phyloP scores from a whole-genome alignment of 2,113 vertebrate species.

The Callorhinus ursinus region DNA sequence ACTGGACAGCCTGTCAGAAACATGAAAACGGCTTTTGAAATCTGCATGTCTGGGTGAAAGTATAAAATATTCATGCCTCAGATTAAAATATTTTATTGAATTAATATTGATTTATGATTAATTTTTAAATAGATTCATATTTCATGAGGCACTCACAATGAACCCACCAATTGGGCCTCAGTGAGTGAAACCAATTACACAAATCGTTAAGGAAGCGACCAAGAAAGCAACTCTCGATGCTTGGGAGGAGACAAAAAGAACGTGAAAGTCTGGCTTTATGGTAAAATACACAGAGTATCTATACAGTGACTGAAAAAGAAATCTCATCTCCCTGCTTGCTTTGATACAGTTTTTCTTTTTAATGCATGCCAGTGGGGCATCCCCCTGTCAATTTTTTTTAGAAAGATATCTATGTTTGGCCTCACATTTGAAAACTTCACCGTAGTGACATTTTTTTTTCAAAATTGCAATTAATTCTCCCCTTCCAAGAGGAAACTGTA shows the following conservation, averaged over 20 bases:
- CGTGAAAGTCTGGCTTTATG: constrained; percentile 59
- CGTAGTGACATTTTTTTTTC: neutral
- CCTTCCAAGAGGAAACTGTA: neutral
- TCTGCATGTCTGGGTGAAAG: constrained; percentile 68
- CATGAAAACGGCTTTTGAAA: constrained; percentile 75
- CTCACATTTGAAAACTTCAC: neutral
- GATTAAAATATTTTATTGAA: constrained; percentile 86
- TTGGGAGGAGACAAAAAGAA: constrained; percentile 56
- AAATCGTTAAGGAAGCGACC: constrained; percentile 72
- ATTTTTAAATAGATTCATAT: constrained; percentile 85
- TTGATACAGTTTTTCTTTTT: neutral
- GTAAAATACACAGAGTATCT: constrained; percentile 30
- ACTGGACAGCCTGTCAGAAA: constrained; percentile 75
- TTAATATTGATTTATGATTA: constrained; percentile 86
- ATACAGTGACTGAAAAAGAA: neutral
- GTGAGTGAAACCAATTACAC: constrained; percentile 73
- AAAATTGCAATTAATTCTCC: constrained; percentile 22
- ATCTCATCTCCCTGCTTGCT: neutral
- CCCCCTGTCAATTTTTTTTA: neutral
- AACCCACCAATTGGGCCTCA: constrained; percentile 80
- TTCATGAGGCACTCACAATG: constrained; percentile 80
- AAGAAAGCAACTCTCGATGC: constrained; percentile 15
- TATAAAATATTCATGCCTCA: constrained; percentile 85
- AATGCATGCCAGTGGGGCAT: neutral
- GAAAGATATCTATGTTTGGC: neutral